Evolutionary conservation across 2,113 vertebrate genomes (phyloP), one percentile per base, ranked within the genome.

Genomic region (Colaptes auratus): DNA sequence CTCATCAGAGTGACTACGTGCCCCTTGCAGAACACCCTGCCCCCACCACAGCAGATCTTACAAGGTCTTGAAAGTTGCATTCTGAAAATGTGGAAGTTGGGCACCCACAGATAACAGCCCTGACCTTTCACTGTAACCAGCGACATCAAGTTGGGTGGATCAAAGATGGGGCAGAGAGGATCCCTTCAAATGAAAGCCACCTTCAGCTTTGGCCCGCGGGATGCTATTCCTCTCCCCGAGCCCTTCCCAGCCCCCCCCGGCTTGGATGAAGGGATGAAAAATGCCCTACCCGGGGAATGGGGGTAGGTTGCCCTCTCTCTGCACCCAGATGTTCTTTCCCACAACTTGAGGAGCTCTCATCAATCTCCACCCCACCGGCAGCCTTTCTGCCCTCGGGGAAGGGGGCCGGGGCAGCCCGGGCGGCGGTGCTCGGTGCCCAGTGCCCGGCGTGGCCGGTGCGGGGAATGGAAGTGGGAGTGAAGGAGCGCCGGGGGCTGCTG

Each of bases 41-140:
- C 87, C 88, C 74, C 77, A 20, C 39, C 27, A 7, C 73, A 59
- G 52, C 82, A 63, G 25, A 21, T 85, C 35, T 64, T 56, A 69
- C 50, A 16, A 75, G 81, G 86, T 91, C 82, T 84, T 42, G 63
- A 87, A 96, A 97, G 95, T 95, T 96, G 76, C 87, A n/a, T 46
- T 66, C 48, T 20, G 83, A 81, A 89, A 97, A 97, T 53, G 77
- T 95, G 95, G 93, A 95, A 96, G 96, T 95, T 80, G 93, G 66
- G 75, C 86, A 80, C 86, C 73, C 86, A 12, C 96, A 88, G 86
- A 83, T 53, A 88, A 84, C 69, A 96, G 95, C 86, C 50, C 86
- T 76, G 94, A 94, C 96, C 94, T 92, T 89, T 58, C 44, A 1
- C 74, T 60, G 20, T 5, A 24, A 46, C 64, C 15, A 69, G 71